Evolutionary conservation across 2,797 vertebrate genomes (phyloP).

Genomic region (Micrastur ruficollis): DNA sequence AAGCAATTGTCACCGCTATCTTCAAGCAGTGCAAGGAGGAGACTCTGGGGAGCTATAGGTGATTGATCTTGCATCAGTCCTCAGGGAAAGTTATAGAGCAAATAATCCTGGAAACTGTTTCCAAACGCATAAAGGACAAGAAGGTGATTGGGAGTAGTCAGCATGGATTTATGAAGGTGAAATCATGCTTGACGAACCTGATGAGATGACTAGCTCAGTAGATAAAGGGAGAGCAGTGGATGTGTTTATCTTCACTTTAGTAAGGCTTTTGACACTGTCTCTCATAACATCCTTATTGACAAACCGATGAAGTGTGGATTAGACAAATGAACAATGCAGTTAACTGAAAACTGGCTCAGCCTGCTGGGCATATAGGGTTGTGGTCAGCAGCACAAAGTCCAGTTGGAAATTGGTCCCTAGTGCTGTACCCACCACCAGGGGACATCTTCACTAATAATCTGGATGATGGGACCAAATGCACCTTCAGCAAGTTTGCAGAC

Average conservation of each 20-base stretch:
- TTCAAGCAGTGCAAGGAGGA: neutral
- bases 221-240: neutral
- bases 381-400: neutral
- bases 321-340: neutral
- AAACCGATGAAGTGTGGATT: neutral
- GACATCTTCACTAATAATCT: neutral
- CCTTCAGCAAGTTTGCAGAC: neutral
- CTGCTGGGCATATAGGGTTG: neutral
- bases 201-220: neutral
- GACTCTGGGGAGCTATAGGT: neutral
- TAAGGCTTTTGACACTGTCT: neutral
- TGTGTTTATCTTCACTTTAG: neutral
- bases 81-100: neutral
- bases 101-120: neutral
- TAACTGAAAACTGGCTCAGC: neutral
- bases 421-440: neutral
- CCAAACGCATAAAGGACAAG: neutral
- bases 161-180: neutral
- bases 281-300: neutral
- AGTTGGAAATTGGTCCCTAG: neutral
- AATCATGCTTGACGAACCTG: neutral
- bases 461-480: neutral
- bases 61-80: neutral
- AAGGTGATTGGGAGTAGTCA: neutral
- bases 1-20: neutral